Percentiles rank a stretch among this genome's conserved stretches.
Conservation (phyloP, 2,113 vertebrate genomes). For the Pangasianodon hypophthalmus region DNA sequence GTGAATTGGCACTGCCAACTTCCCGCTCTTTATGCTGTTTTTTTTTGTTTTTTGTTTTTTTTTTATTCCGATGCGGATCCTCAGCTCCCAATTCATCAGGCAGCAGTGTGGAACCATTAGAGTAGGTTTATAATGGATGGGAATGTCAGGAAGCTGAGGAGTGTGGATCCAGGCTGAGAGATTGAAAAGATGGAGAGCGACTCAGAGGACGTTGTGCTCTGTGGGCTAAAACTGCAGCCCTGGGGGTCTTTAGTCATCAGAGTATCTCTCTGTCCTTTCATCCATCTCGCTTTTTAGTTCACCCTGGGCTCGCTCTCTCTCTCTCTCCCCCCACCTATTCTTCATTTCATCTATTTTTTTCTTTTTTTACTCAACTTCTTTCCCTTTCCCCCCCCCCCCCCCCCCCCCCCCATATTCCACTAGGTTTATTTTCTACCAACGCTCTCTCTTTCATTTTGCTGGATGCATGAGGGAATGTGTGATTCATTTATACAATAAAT, state of each 20-base stretch:
- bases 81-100: slow-evolving; percentile 42
- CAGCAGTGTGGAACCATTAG: slow-evolving; percentile 45
- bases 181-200: slow-evolving; percentile 46
- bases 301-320: slow-evolving; percentile 39
- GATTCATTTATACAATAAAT: not conserved
- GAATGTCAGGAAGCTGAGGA: slow-evolving; percentile 42
- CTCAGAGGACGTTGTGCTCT: slow-evolving; percentile 38
- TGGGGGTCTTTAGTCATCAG: slow-evolving; percentile 48
- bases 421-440: not conserved
- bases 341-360: slow-evolving; percentile 31
- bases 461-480: slow-evolving; percentile 10
- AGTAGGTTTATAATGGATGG: slow-evolving; percentile 44
- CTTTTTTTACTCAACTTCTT: not conserved
- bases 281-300: slow-evolving; percentile 43
- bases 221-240: slow-evolving; percentile 51
- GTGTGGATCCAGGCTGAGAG: slow-evolving; percentile 39
- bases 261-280: slow-evolving; percentile 34
- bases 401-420: not conserved
- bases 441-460: not conserved
- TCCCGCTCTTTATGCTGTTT: slow-evolving; percentile 12
- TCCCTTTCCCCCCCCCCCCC: not conserved
- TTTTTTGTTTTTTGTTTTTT: not conserved
- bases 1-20: slow-evolving; percentile 20
- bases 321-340: slow-evolving; percentile 3
- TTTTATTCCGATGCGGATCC: slow-evolving; percentile 35